These are phyloP conservation scores for Agonopterix arenella DNA, from an alignment of 2,888 invertebrate species.

Conservation along the genomic window DNA sequence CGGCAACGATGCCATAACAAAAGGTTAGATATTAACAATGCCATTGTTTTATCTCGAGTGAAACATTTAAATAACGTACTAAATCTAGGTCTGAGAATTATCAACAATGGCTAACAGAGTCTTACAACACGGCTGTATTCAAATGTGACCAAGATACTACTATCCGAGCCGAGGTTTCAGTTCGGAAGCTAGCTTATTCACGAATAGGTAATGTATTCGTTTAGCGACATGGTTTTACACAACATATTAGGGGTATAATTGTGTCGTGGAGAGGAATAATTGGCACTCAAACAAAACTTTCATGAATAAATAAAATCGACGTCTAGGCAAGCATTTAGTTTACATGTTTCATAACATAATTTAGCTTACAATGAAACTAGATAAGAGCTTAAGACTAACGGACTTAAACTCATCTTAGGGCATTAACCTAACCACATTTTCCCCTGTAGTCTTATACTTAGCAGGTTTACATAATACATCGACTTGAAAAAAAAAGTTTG, in stretches of 20 bases:
- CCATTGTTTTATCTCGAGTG: neutral
- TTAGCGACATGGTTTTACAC: neutral
- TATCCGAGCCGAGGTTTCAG: neutral
- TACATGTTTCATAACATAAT: too few relatives aligned
- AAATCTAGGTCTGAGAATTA: slow-evolving; percentile 7
- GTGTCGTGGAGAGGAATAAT: too few relatives aligned
- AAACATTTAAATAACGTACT: neutral
- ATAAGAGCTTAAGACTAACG: too few relatives aligned
- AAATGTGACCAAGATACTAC: slow-evolving; percentile 1
- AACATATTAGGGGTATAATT: slow-evolving; percentile 8
- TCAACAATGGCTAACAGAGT: slow-evolving; percentile 7
- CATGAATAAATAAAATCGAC: too few relatives aligned
- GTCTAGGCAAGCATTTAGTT: too few relatives aligned
- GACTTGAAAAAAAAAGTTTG: too few relatives aligned
- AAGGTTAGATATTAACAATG: slow-evolving; percentile 1
- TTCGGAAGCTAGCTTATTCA: neutral
- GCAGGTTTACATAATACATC: too few relatives aligned
- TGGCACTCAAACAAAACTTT: too few relatives aligned
- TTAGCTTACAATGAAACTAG: too few relatives aligned
- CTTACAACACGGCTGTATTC: slow-evolving; percentile 7
- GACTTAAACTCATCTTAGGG: too few relatives aligned
- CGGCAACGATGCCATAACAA: neutral
- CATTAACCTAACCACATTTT: too few relatives aligned
- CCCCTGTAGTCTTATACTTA: too few relatives aligned
- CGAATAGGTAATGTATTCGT: neutral